Evolutionary conservation across 2,888 invertebrate genomes (phyloP).

Genomic region (Nebria salina): DNA sequence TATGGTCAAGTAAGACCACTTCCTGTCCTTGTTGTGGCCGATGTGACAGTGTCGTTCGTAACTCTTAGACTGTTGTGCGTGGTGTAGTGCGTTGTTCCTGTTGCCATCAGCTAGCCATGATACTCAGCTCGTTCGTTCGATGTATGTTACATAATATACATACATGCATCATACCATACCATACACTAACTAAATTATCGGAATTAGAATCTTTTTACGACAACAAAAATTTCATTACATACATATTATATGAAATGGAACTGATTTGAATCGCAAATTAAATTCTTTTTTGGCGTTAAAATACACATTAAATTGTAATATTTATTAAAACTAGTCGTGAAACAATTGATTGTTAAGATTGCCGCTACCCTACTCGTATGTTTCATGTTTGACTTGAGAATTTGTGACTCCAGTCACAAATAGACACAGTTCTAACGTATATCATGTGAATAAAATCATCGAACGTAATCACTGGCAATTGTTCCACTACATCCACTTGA

Average conservation of each 20-base stretch:
- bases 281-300: too few species aligned
- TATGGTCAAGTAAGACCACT: conserved; percentile 63
- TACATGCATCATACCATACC: background rate
- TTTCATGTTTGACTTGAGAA: background rate
- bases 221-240: background rate
- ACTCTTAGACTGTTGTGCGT: conserved; percentile 58
- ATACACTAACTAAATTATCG: background rate
- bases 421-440: background rate
- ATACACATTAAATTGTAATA: too few species aligned
- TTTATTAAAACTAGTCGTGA: too few species aligned
- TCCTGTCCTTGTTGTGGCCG: conserved; percentile 63
- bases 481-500: background rate
- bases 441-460: conserved; percentile 7
- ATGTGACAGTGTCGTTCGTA: conserved; percentile 63
- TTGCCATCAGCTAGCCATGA: conserved; percentile 58
- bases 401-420: background rate
- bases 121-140: conserved; percentile 62
- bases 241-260: background rate
- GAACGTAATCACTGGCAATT: conserved; percentile 5
- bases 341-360: background rate
- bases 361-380: background rate
- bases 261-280: too few species aligned
- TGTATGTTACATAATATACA: conserved; percentile 60
- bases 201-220: background rate
- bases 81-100: conserved; percentile 60